Base-by-base conservation (phyloP, 2,797 vertebrate genomes). In the Oreochromis grahami region DNA sequence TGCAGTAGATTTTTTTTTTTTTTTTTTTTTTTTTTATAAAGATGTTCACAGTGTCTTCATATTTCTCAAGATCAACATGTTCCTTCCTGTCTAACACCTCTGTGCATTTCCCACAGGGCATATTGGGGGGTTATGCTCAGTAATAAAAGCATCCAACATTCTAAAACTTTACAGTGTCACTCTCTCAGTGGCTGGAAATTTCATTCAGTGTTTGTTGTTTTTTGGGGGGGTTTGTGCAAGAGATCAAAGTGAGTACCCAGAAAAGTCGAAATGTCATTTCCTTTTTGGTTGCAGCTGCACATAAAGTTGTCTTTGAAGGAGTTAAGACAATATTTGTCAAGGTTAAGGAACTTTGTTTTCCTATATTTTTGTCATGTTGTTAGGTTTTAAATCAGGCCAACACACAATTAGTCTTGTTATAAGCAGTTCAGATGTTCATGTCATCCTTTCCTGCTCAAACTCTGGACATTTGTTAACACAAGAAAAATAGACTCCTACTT, bases 121-220 rank as follows among this genome's bases (percentile, higher is more conserved):
- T 76, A 76, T 85, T 45, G 70, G 41, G 52, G 58, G 26, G 88
- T 87, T 84, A 41, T 87, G 56, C 80, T 58, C 45, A 34, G 63
- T 58, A 89, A 81, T 84, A 78, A 90, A 91, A 91, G 85, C 85
- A 53, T 58, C 48, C 76, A 83, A 81, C 60, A 82, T 89, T 83
- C 85, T 76, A 90, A 87, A 88, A 80, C 79, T 92, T 86, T 81
- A 38, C 53, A 51, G 24, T 87, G 87, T 79, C 82, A 84, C 83
- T 88, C 45, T 85, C 26, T 51, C 38, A n/a, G 85, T 83, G 79
- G 48, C 53, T 81, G 65, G 43, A 51, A 63, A 50, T 81, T 50
- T 84, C 38, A 78, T 81, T 85, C 82, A 65, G 10, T 34, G 26
- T 38, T 38, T 8, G 32, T 48, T 41, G 13, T 36, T 38, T 45